These are phyloP conservation scores for Mantis religiosa DNA, from an alignment of 2,888 invertebrate species.

Conservation along the genomic window DNA sequence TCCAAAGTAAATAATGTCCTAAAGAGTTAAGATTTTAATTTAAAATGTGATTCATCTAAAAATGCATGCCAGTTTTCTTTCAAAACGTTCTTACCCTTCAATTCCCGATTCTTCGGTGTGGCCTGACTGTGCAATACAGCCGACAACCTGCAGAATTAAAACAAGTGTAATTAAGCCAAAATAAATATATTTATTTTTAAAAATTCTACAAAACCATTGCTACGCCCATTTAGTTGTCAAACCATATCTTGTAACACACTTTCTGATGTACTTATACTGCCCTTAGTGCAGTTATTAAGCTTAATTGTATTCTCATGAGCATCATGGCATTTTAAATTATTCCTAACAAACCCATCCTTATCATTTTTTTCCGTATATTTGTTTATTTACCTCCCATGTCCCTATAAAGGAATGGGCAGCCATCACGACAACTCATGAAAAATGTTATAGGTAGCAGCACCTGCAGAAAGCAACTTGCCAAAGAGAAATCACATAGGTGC, in stretches of 20 bases:
- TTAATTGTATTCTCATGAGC: not conserved
- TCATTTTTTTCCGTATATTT: not conserved
- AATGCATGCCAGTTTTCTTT: not conserved
- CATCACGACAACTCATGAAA: constrained; percentile 35
- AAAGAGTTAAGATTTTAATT: constrained; percentile 24
- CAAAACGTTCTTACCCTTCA: constrained; percentile 45
- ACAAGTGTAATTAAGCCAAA: not conserved
- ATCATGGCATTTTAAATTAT: not conserved
- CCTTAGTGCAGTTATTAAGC: not conserved
- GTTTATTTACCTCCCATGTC: constrained; percentile 52
- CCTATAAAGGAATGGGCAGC: constrained; percentile 48
- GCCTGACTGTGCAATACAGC: constrained; percentile 46
- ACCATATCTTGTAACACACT: not conserved
- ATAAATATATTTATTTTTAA: not conserved
- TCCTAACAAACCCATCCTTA: not conserved
- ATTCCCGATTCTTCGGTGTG: constrained; percentile 48
- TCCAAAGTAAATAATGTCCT: constrained; percentile 52
- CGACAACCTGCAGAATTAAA: constrained; percentile 44
- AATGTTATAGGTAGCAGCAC: constrained; percentile 4
- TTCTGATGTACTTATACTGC: not conserved
- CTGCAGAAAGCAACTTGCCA: not conserved
- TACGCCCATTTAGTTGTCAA: constrained; percentile 25
- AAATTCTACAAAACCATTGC: not conserved
- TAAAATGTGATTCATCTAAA: not conserved
- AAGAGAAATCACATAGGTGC: not conserved